Base-by-base conservation (phyloP, 92 coral and sea anemone species). In the Paragorgia papillata region DNA sequence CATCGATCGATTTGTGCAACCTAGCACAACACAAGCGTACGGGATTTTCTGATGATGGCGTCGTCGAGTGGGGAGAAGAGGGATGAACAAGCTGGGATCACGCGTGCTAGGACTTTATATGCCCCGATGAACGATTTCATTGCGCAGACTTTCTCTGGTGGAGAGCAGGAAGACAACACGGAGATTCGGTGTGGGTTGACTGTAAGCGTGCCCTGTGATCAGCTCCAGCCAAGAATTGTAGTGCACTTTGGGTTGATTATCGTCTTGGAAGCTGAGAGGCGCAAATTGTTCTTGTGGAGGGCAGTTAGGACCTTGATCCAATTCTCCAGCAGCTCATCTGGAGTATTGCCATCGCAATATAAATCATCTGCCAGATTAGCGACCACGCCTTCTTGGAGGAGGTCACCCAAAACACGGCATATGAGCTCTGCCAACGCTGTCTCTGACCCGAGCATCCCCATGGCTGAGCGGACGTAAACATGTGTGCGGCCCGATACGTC, bases 281-380 rank as follows among this genome's bases (percentile, higher is more conserved):
- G 26, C 29, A 83, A 56, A 67, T 31, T 34, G 34, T 73, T 18
- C 13, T 21, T 20, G 10, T 83, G 34, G 12, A 77, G 87, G 17
- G 80, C 79, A 9, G 34, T 17, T 39, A 83, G 58, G 74, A 76
- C 57, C 22, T 43, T 57, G 17, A 21, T 28, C 87, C 75, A 77
- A 57, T 68, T 84, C 0, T 14, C 3, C 22, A 84, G 76, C 40
- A 84, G 69, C 76, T 79, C 84, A 5, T 69, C 60, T 6, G 77
- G 62, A 9, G 63, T 29, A 41, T 79, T 69, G 0, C 88, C 88
- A 30, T 80, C 76, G 34, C 84, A 84, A 29, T 48, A 69, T 20
- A 50, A 40, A 27, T 69, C 62, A 24, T 69, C 77, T 0, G 62
- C 77, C 2, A 69, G 15, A 48, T 69, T 28, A 0, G 27, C 63